Base-by-base conservation (phyloP, 2,888 invertebrate genomes). In the Dinocampus coccinellae region DNA sequence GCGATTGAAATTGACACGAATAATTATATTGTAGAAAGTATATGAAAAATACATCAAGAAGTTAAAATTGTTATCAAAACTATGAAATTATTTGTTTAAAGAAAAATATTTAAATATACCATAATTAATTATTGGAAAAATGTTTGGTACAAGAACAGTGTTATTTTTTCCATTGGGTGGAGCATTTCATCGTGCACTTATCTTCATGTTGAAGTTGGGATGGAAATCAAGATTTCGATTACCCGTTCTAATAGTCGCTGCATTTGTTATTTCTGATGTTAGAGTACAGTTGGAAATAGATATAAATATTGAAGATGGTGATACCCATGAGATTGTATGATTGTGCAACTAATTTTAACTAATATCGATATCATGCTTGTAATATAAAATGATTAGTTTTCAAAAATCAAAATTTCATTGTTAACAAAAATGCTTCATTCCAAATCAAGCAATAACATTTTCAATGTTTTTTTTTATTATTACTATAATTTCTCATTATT, bases 151-250 rank as follows among this genome's bases (percentile, higher is more conserved):
- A 82, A 72, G 79, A 66, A 66, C 77, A 39, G 78, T 81, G 47
- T 75, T 80, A 58, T 83, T 86, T 57, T 73, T 87, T n/a, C 82
- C 82, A 55, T 81, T 75, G n/a, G 84, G 85, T 9, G 85, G 90
- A 74, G 88, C 79, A 81, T 88, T 78, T 79, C 88, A 83, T 85
- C 88, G 89, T 74, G 87, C 90, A 13, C 88, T 94, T 73, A 84
- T 93, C 66, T 93, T 93, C 83, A 89, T 94, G 76, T 89, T 94
- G 42, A 91, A 92, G 76, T 88, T 94, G 77, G 93, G 93, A 1
- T 94, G 93, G 93, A 91, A 91, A 75, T 92, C 92, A 60, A 90
- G 93, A 52, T 88, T 92, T 73, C 90, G 92, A 62, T 88, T 94
- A 62, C 94, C 94, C 0, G 88, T 92, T 47, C 22, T 82, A 10